Percentiles rank a stretch among this genome's conserved stretches.
These are phyloP conservation scores for Pseudochirops corinnae DNA, from an alignment of 2,797 vertebrate species.

Conservation along the genomic window DNA sequence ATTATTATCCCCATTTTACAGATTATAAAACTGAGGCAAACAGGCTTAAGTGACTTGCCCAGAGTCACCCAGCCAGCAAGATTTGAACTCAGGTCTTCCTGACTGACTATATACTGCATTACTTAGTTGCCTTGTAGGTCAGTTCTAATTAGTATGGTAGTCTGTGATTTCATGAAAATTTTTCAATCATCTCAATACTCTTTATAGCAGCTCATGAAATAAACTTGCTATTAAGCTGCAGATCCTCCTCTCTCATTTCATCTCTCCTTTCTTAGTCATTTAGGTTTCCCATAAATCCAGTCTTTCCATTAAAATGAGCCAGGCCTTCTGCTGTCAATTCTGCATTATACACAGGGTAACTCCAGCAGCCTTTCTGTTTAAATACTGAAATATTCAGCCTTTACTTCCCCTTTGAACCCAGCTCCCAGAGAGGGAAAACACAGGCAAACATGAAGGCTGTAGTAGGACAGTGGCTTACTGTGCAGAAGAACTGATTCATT, in stretches of 20 bases:
- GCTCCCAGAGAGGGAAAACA: background rate
- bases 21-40: background rate
- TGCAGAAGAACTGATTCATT: constrained; percentile 10
- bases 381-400: background rate
- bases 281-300: background rate
- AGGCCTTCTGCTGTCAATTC: background rate
- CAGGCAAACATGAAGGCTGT: background rate
- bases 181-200: background rate
- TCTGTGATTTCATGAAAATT: constrained; percentile 12
- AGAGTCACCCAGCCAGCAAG: background rate
- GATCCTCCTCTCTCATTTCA: background rate
- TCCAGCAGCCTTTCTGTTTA: background rate
- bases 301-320: background rate
- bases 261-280: constrained; percentile 2
- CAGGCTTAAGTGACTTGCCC: background rate
- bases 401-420: background rate
- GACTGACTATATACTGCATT: too few relatives aligned
- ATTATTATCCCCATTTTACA: background rate
- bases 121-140: too few relatives aligned
- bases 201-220: background rate
- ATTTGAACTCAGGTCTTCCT: too few relatives aligned
- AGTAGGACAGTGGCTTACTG: constrained; percentile 63
- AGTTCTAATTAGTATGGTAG: too few relatives aligned
- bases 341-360: background rate
- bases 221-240: constrained; percentile 1